Percentiles rank a stretch among this genome's conserved stretches.
Conservation (phyloP, 2,888 invertebrate genomes). For the Torymus texanus region DNA sequence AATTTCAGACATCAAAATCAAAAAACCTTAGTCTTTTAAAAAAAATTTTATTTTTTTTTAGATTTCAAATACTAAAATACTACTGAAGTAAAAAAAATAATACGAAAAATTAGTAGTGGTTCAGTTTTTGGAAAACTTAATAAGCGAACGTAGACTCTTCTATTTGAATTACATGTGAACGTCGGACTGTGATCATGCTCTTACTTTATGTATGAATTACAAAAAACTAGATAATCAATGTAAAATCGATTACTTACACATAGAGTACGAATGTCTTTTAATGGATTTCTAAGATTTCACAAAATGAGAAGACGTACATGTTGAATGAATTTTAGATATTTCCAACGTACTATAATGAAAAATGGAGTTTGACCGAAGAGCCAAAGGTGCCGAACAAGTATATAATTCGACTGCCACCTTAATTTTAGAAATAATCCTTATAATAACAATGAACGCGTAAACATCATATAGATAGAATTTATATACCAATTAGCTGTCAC, state of each 20-base stretch:
- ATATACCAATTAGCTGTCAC: constrained; percentile 37
- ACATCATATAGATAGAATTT: constrained; percentile 36
- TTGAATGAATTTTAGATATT: constrained; percentile 30
- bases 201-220: constrained; percentile 32
- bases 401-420: constrained; percentile 68
- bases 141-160: too few relatives aligned
- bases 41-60: too few relatives aligned
- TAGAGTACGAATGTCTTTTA: constrained; percentile 24
- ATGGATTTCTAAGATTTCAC: constrained; percentile 14
- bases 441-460: constrained; percentile 39
- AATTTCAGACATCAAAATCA: too few relatives aligned
- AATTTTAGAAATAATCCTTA: constrained; percentile 61
- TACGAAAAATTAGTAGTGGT: too few relatives aligned
- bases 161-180: too few relatives aligned
- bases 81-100: too few relatives aligned
- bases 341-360: constrained; percentile 17
- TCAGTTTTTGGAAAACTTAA: too few relatives aligned
- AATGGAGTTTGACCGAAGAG: constrained; percentile 39
- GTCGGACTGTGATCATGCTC: too few relatives aligned
- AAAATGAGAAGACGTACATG: constrained; percentile 11
- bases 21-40: too few relatives aligned
- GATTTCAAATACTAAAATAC: too few relatives aligned
- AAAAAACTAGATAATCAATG: constrained; percentile 4
- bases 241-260: not conserved
- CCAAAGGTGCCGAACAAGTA: constrained; percentile 57